Base-by-base conservation (phyloP, 1,140 invertebrate species). In the Himalopsyche phryganea region DNA sequence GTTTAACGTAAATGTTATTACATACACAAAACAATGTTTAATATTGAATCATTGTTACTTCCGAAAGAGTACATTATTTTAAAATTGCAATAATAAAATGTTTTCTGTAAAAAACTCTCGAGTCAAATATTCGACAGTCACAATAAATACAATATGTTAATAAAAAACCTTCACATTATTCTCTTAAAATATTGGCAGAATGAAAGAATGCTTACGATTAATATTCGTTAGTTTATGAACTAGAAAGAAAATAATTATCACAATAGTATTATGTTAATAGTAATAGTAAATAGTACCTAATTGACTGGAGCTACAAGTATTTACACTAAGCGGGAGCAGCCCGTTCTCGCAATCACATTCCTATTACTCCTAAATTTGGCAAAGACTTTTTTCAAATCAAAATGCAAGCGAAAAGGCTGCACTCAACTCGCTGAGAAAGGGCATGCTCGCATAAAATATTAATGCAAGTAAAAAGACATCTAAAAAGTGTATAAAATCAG, bases 261-360 rank as follows among this genome's bases (percentile, higher is more conserved):
- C 61, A 63, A 55, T 50, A 56, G 19, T 33, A 28, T 56, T 58
- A 44, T 44, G 23, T 28, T 28, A 28, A 28, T 28, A 28, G 23
- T 28, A 28, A 28, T 28, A 28, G 23, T 28, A 28, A 50, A 55
- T 48, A 58, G 46, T 54, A 61, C 38, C 61, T 63, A 63, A 63
- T 63, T 63, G 61, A 63, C 61, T 63, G 45, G 44, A 62, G 17
- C 53, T 56, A 56, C 40, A 49, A 28, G 13, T 60, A 61, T 56
- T 41, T 49, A 40, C 53, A 51, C 33, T 13, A 18, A 40, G 36
- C 17, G 5, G 3, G 11, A 5, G 7, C 5, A 6, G 28, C 23
- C 32, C 10, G 4, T 2, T 35, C 23, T 13, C 47, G 11, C 23
- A 28, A 10, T 23, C 7, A 32, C 20, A 32, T 52, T 10, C 36